These are phyloP conservation scores for Leucophora obtusa DNA, from an alignment of 2,888 invertebrate species.

Conservation along the genomic window DNA sequence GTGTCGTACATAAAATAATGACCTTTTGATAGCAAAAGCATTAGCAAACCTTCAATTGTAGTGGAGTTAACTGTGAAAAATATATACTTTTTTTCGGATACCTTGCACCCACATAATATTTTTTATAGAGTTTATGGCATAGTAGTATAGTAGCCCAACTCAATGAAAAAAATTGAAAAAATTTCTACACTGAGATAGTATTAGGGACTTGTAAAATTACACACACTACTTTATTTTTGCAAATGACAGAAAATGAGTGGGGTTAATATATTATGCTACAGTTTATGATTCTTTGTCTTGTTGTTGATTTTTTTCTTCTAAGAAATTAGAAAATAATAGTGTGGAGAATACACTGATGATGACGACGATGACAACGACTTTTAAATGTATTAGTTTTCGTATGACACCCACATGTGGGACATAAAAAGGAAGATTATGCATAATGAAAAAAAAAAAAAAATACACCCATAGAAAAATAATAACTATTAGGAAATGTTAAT, in stretches of 20 bases:
- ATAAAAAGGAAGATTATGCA: neutral
- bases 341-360: slow-evolving; percentile 5
- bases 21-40: slow-evolving; percentile 8
- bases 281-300: slow-evolving; percentile 39
- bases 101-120: slow-evolving; percentile 32
- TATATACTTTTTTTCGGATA: neutral
- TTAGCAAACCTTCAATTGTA: slow-evolving; percentile 26
- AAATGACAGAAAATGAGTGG: no score
- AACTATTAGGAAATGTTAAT: no score
- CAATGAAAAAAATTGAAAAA: no score
- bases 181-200: no score
- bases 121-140: neutral
- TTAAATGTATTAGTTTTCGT: slow-evolving; percentile 1
- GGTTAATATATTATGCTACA: no score
- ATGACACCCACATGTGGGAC: slow-evolving; percentile 38
- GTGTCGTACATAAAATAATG: slow-evolving; percentile 22
- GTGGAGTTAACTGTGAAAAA: slow-evolving; percentile 9
- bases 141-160: no score
- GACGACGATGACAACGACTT: slow-evolving; percentile 26
- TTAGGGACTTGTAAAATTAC: no score
- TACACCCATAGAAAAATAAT: neutral
- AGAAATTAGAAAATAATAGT: neutral
- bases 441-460: neutral
- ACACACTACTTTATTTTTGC: no score
- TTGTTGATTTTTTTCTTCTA: neutral